These are phyloP conservation scores for Melinopterus prodromus DNA, from an alignment of 2,888 invertebrate genomes.

Conservation along the genomic window DNA sequence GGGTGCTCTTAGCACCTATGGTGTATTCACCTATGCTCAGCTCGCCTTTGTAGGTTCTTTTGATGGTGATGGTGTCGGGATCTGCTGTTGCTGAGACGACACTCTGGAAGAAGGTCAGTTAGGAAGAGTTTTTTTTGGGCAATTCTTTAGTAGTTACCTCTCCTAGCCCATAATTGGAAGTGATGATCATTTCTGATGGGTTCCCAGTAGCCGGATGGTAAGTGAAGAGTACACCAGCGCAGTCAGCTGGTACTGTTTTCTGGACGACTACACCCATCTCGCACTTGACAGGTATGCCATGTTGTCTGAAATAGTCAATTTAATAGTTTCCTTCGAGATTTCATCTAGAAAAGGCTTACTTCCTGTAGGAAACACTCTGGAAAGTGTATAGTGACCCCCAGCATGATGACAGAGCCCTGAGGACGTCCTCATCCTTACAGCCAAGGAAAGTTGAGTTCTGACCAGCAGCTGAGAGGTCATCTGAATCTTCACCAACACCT, in stretches of 20 bases:
- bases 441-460: conserved; percentile 84
- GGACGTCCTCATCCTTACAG: conserved; percentile 65
- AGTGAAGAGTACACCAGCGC: conserved; percentile 84
- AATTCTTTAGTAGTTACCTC: conserved; percentile 66
- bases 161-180: conserved; percentile 84
- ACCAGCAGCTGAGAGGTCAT: conserved; percentile 82
- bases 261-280: conserved; percentile 87
- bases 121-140: not conserved
- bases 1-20: conserved; percentile 66
- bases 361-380: conserved; percentile 80
- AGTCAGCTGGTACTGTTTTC: conserved; percentile 74
- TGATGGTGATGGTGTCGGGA: conserved; percentile 75
- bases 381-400: conserved; percentile 85
- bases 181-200: conserved; percentile 73
- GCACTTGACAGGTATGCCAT: conserved; percentile 72
- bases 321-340: not conserved
- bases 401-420: conserved; percentile 71
- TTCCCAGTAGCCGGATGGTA: conserved; percentile 78
- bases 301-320: conserved; percentile 65
- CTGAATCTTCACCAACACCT: conserved; percentile 82
- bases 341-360: conserved; percentile 59
- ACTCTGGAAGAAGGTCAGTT: conserved; percentile 62
- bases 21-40: conserved; percentile 61
- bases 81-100: conserved; percentile 82
- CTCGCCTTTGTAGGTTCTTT: conserved; percentile 61